Evolutionary conservation across 2,113 vertebrate genomes (phyloP), one percentile per base, ranked within the genome.

Genomic region (Vicugna pacos): DNA sequence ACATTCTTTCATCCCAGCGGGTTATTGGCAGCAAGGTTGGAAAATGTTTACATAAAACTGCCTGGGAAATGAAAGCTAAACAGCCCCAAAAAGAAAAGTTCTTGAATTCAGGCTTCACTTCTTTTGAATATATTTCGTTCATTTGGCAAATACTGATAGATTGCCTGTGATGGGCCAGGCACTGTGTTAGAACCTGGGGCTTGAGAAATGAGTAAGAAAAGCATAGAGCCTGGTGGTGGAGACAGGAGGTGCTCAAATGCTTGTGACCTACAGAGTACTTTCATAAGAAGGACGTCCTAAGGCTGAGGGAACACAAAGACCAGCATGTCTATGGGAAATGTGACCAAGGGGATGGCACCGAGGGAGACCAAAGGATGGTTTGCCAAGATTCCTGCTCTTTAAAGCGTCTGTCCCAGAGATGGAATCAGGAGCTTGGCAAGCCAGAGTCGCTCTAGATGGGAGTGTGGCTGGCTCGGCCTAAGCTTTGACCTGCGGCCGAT

Each of bases 401-500:
- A 10, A 19, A 58, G 13, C 17, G 14, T 30, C 56, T 38, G 28
- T 3, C 20, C 15, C 8, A 11, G 86, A 64, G 28, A 75, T 0
- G 9, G 22, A 28, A 28, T 2, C 12, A 12, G 72, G n/a, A 62
- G 81, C 3, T 28, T 14, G 52, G 52, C 19, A 5, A 28, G n/a
- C 64, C 3, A 52, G 28, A 62, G 32, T 12, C 46, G 62, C 38
- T 52, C 38, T 1, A 10, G 7, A 5, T 35, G 1, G 52, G 22
- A 8, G 16, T 16, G 11, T 56, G 30, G 26, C 2, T 28, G 12
- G 12, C 52, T 30, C 3, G n/a, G 46, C 16, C n/a, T 1, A 3
- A 56, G 15, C 30, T 64, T 26, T 62, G 62, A 70, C n/a, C 88
- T 35, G 77, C 67, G 35, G 26, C 81, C 42, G 28, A 85, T 38